Conservation (phyloP, 1,140 invertebrate species). For the Achroia grisella region DNA sequence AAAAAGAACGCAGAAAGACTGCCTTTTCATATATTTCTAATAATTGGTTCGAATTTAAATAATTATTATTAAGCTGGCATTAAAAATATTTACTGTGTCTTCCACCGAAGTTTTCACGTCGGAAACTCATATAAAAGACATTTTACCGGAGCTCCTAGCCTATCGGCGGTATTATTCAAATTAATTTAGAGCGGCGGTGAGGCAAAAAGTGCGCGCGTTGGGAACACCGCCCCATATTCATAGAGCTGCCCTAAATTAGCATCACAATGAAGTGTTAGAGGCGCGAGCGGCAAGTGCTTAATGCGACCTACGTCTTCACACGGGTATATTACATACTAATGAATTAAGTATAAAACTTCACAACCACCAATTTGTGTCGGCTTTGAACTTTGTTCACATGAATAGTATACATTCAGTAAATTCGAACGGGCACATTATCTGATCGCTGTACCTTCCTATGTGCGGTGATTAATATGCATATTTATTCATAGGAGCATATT, state of each 20-base stretch:
- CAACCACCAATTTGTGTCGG: slow-evolving; percentile 44
- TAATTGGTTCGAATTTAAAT: too few relatives aligned
- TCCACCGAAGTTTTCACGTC: slow-evolving; percentile 37
- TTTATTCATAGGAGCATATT: slow-evolving; percentile 24
- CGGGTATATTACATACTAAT: slow-evolving; percentile 58
- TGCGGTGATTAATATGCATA: slow-evolving; percentile 8
- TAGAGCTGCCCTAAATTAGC: slow-evolving; percentile 66
- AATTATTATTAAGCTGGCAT: slow-evolving; percentile 33
- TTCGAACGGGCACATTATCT: not conserved
- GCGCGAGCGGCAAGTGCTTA: slow-evolving; percentile 55
- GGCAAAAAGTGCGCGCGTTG: slow-evolving; percentile 61
- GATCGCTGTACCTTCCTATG: not conserved
- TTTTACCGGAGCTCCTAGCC: slow-evolving; percentile 49
- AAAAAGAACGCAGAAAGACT: too few relatives aligned
- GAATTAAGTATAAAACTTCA: slow-evolving; percentile 55
- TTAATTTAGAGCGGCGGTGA: slow-evolving; percentile 62
- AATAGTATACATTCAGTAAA: slow-evolving; percentile 9
- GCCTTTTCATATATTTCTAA: too few relatives aligned
- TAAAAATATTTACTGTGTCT: slow-evolving; percentile 28
- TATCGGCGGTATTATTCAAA: slow-evolving; percentile 69
- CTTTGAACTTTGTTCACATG: slow-evolving; percentile 13
- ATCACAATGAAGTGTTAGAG: slow-evolving; percentile 68
- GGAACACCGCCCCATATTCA: slow-evolving; percentile 56
- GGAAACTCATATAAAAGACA: slow-evolving; percentile 65
- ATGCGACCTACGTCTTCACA: slow-evolving; percentile 57